A percentile compares a stretch with the other conserved stretches of the same genome.
phyloP scores from a whole-genome alignment of 2,888 invertebrate species.

The Zeuzera pyrina region DNA sequence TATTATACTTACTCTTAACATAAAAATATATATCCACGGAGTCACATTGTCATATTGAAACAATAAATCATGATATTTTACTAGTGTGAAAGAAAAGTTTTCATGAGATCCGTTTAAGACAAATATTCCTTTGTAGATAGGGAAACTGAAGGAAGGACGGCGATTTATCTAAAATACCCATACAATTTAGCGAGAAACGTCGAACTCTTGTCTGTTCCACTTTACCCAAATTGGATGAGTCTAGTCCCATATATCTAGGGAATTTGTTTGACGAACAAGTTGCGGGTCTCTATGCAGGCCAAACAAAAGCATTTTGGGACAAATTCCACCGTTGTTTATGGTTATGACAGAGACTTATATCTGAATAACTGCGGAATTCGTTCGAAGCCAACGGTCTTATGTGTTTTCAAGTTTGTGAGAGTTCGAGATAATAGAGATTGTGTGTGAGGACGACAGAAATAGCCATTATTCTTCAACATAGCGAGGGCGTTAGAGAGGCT shows the following conservation, averaged over 20 bases:
- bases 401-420: conserved; percentile 32
- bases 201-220: conserved; percentile 62
- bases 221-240: conserved; percentile 67
- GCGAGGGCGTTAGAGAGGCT: conserved; percentile 10
- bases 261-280: conserved; percentile 64
- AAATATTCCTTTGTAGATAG: conserved; percentile 61
- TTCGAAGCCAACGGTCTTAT: conserved; percentile 30
- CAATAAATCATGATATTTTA: conserved; percentile 10
- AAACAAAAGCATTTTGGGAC: conserved; percentile 56
- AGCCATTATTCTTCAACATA: conserved; percentile 17
- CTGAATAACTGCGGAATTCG: conserved; percentile 36
- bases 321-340: conserved; percentile 54
- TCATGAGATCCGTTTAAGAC: conserved; percentile 50
- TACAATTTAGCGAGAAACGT: conserved; percentile 59
- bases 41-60: conserved; percentile 1
- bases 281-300: conserved; percentile 37
- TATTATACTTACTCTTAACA: no score
- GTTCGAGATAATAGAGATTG: conserved; percentile 35
- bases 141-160: conserved; percentile 52
- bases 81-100: conserved; percentile 40
- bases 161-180: conserved; percentile 69
- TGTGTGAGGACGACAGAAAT: conserved; percentile 20
- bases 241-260: conserved; percentile 55
- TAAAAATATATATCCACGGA: no score
- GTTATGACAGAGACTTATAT: conserved; percentile 51